A percentile compares a stretch with the other conserved stretches of the same genome.
These are phyloP conservation scores for Porites lutea DNA, from an alignment of 64 coral and sea anemone genomes.

Conservation along the genomic window DNA sequence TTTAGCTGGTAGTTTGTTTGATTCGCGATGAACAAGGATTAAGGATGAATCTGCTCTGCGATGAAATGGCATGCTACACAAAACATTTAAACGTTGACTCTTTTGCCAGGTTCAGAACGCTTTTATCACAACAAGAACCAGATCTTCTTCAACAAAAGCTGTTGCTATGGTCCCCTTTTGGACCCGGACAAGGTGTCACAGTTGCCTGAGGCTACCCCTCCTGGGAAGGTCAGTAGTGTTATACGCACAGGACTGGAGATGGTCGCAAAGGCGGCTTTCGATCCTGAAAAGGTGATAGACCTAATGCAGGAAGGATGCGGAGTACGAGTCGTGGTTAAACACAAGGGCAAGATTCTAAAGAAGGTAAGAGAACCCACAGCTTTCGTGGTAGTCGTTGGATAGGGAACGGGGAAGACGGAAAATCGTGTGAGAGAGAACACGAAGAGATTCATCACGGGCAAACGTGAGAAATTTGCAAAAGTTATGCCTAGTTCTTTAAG, in stretches of 20 bases:
- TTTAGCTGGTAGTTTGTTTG: too few relatives aligned
- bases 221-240: conserved; percentile 94
- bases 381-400: too few relatives aligned
- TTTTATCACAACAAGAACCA: conserved; percentile 99
- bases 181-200: conserved; percentile 92
- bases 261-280: conserved; percentile 93
- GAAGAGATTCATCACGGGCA: too few relatives aligned
- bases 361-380: conserved; percentile 63
- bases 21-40: neutral
- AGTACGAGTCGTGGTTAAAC: conserved; percentile 89
- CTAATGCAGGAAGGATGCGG: conserved; percentile 99
- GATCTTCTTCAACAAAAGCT: conserved; percentile 98
- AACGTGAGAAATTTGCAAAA: too few relatives aligned
- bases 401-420: too few relatives aligned
- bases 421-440: too few relatives aligned
- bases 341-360: conserved; percentile 93
- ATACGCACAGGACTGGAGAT: conserved; percentile 95
- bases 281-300: conserved; percentile 95
- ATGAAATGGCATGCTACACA: too few relatives aligned
- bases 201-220: conserved; percentile 92
- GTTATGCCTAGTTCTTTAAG: too few relatives aligned
- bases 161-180: conserved; percentile 91
- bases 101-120: conserved; percentile 88
- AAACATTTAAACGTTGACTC: neutral
- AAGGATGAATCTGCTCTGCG: neutral